A percentile compares a stretch with the other conserved stretches of the same genome.
Evolutionary conservation across 2,797 vertebrate species (phyloP).

Genomic region (Columba guinea): DNA sequence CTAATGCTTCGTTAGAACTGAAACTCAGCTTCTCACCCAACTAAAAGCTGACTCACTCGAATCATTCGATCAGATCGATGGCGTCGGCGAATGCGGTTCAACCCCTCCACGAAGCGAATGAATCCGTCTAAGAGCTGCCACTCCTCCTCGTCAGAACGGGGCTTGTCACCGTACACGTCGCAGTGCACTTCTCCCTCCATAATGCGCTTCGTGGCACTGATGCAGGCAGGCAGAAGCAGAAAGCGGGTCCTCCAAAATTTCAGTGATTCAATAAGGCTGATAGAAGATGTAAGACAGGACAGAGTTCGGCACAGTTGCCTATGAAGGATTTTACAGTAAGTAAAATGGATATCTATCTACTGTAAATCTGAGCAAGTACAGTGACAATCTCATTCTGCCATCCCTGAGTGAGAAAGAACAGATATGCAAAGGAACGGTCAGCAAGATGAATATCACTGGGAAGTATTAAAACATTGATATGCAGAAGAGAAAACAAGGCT

Average conservation of each 20-base stretch:
- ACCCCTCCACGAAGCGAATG: constrained; percentile 94
- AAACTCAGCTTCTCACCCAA: background rate
- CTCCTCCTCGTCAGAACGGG: constrained; percentile 85
- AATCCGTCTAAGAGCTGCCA: constrained; percentile 93
- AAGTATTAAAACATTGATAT: background rate
- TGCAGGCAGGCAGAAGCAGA: constrained; percentile 90
- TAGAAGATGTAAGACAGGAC: background rate
- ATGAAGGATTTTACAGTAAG: background rate
- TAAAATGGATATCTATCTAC: background rate
- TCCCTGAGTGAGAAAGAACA: background rate
- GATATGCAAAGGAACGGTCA: background rate
- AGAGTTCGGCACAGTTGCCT: background rate
- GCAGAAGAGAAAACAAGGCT: background rate
- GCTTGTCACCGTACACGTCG: constrained; percentile 91
- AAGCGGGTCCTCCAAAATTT: constrained; percentile 99
- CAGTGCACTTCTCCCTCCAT: constrained; percentile 91
- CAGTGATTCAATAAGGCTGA: constrained; percentile 93
- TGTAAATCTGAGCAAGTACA: background rate
- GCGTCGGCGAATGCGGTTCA: constrained; percentile 94
- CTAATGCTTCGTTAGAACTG: background rate
- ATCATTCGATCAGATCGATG: constrained; percentile 95
- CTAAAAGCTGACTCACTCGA: constrained; percentile 78
- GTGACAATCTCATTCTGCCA: background rate
- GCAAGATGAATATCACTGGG: background rate
- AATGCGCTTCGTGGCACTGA: constrained; percentile 90